phyloP scores from a whole-genome alignment of 2,888 invertebrate genomes.

The Drosophila yooni region DNA sequence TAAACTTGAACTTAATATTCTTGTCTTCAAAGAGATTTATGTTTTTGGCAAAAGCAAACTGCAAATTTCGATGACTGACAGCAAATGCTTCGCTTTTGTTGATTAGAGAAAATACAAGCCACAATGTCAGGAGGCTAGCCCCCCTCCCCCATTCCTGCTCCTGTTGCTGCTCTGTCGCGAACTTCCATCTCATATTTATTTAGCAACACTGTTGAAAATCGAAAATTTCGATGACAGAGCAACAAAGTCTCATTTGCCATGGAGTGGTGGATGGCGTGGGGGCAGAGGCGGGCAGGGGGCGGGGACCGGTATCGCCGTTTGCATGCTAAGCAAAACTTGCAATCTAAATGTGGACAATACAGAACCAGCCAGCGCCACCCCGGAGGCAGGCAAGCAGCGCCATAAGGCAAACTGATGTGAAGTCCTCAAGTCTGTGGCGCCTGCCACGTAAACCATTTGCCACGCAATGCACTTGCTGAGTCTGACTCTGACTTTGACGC shows the following conservation, averaged over 20 bases:
- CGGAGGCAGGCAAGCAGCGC: conserved; percentile 10
- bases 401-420: conserved; percentile 35
- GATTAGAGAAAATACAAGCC: conserved; percentile 11
- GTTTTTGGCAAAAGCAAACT: conserved; percentile 8
- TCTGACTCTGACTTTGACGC: conserved; percentile 66
- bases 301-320: not conserved
- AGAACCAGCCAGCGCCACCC: not conserved
- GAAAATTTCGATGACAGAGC: conserved; percentile 48
- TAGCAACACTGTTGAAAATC: conserved; percentile 61
- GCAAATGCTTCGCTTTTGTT: conserved; percentile 9
- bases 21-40: not conserved
- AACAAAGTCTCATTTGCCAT: conserved; percentile 37
- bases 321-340: conserved; percentile 51
- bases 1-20: not conserved
- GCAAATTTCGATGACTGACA: conserved; percentile 13
- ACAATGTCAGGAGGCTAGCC: conserved; percentile 24
- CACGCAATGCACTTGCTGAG: conserved; percentile 78
- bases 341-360: conserved; percentile 47
- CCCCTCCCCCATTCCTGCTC: not conserved
- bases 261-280: not conserved
- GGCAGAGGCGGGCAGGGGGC: not conserved
- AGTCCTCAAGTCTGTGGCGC: conserved; percentile 42
- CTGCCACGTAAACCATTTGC: conserved; percentile 80
- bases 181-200: conserved; percentile 45
- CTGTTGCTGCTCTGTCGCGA: not conserved